A percentile compares a stretch with the other conserved stretches of the same genome.
Evolutionary conservation across 1,140 invertebrate genomes (phyloP).

Genomic region (Lasaia peninsularis): DNA sequence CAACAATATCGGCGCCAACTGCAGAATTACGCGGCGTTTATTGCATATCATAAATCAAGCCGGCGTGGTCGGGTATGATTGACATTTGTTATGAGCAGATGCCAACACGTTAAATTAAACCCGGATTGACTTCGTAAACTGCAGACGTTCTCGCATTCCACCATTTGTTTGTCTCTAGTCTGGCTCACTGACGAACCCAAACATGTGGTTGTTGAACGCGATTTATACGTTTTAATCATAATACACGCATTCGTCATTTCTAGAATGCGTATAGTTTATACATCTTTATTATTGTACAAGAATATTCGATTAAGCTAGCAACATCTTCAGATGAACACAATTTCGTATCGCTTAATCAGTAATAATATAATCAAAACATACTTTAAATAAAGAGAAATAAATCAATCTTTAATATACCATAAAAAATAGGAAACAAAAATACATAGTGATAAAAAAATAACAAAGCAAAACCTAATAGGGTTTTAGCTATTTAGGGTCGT

Average conservation of each 20-base stretch:
- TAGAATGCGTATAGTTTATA: background rate
- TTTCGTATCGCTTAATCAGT: no score
- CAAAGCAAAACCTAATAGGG: no score
- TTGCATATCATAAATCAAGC: constrained; percentile 8
- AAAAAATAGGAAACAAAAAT: no score
- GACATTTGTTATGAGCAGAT: constrained; percentile 20
- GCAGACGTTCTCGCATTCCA: constrained; percentile 16
- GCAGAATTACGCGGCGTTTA: constrained; percentile 14
- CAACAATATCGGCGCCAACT: constrained; percentile 2
- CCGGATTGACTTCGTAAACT: constrained; percentile 16
- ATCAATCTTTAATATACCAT: no score
- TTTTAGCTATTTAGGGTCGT: no score
- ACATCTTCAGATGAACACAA: no score
- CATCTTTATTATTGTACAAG: background rate
- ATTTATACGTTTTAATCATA: constrained; percentile 6
- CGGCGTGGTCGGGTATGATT: constrained; percentile 14
- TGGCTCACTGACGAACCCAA: constrained; percentile 14
- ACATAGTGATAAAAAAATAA: no score
- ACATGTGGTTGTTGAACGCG: constrained; percentile 8
- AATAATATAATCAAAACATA: no score
- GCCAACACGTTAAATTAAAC: constrained; percentile 17
- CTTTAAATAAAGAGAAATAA: no score
- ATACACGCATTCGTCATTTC: background rate
- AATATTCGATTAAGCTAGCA: background rate
- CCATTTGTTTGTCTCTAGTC: constrained; percentile 19